Percentiles rank a stretch among this genome's conserved stretches.
Conservation (phyloP, 2,888 invertebrate species). For the Argyra leucocephala region DNA sequence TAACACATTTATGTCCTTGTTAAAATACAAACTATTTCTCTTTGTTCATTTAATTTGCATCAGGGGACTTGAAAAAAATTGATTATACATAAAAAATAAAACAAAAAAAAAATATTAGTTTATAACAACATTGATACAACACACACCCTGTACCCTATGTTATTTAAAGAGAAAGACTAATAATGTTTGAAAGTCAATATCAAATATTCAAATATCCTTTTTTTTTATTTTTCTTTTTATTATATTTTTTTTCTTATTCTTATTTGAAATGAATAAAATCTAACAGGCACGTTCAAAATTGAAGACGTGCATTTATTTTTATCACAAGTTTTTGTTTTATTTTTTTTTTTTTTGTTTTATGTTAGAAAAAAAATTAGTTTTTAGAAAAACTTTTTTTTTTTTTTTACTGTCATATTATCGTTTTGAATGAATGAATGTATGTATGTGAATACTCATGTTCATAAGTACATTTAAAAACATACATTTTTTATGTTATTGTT, state of each 20-base stretch:
- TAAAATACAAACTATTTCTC: no score
- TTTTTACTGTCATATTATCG: background rate
- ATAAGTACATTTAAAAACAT: no score
- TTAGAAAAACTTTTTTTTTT: background rate
- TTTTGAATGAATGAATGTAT: background rate
- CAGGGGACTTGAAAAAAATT: no score
- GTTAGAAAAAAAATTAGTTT: background rate
- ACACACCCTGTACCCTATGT: no score
- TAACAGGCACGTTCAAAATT: constrained; percentile 8
- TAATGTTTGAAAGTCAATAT: constrained; percentile 3
- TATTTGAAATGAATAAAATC: background rate
- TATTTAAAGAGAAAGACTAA: no score
- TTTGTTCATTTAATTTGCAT: no score
- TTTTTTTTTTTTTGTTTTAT: background rate
- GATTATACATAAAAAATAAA: no score
- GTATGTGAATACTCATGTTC: no score
- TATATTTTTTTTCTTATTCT: background rate
- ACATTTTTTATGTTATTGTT: no score
- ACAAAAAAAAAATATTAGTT: no score
- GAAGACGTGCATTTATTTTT: constrained; percentile 10
- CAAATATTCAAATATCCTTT: constrained; percentile 1
- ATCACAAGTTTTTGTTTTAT: background rate
- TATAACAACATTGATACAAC: no score
- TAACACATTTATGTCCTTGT: no score
- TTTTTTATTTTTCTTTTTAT: background rate